Conservation (phyloP, 2,888 invertebrate genomes). For the Morpho deidamia region DNA sequence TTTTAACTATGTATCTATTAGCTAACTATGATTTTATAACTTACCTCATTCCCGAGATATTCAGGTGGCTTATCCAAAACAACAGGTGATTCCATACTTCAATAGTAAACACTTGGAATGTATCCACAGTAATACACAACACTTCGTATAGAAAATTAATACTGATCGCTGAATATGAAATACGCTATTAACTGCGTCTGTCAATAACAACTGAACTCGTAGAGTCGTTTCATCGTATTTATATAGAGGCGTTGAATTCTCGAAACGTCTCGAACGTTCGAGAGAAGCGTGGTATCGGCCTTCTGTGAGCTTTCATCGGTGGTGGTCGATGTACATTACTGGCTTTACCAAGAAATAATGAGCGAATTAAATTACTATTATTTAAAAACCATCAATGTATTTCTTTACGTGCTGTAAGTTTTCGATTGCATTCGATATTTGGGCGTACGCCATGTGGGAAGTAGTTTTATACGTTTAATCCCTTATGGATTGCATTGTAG, state of each 20-base stretch:
- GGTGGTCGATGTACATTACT: constrained; percentile 2
- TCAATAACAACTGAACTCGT: constrained; percentile 55
- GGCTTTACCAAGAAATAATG: too few species aligned
- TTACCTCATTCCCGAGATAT: constrained; percentile 77
- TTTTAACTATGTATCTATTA: neutral
- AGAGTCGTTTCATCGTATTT: constrained; percentile 44
- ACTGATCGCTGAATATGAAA: constrained; percentile 30
- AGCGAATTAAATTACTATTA: too few species aligned
- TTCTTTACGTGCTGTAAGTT: neutral
- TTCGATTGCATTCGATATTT: too few species aligned
- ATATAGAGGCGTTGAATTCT: constrained; percentile 43
- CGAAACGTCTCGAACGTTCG: constrained; percentile 47
- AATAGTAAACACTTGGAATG: constrained; percentile 52
- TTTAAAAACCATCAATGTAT: neutral
- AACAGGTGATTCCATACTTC: constrained; percentile 79
- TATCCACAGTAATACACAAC: constrained; percentile 59
- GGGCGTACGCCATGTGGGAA: too few species aligned
- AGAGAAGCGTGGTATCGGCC: constrained; percentile 37
- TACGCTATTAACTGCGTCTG: constrained; percentile 40
- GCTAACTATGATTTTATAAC: constrained; percentile 30
- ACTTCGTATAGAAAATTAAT: constrained; percentile 40
- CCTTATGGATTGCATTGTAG: too few species aligned
- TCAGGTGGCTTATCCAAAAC: constrained; percentile 80
- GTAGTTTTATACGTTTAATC: too few species aligned
- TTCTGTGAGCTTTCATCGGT: constrained; percentile 14